Evolutionary conservation across 2,113 vertebrate species (phyloP).

Genomic region (Anthoscopus minutus): DNA sequence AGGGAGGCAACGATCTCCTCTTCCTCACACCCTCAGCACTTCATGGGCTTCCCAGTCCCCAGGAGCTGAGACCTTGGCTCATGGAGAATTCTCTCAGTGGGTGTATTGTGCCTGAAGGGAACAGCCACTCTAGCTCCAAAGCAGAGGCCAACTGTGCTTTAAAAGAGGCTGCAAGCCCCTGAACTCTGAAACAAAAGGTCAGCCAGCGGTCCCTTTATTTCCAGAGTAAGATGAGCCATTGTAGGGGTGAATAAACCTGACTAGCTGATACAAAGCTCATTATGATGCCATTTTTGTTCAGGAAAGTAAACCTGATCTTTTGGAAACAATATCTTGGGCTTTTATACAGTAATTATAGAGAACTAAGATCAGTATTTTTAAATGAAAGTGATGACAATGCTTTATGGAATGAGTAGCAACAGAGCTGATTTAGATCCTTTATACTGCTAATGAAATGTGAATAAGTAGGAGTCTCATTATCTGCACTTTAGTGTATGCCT

Average conservation of each 20-base stretch:
- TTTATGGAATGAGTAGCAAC: slow-evolving; percentile 54
- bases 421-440: slow-evolving; percentile 53
- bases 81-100: background rate
- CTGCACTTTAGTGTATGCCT: slow-evolving; percentile 44
- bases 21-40: background rate
- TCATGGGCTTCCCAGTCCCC: background rate
- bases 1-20: background rate
- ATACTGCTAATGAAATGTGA: slow-evolving; percentile 61
- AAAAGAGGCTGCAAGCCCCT: background rate
- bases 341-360: slow-evolving; percentile 54
- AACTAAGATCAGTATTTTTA: slow-evolving; percentile 37
- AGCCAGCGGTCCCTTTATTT: slow-evolving; percentile 23
- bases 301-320: slow-evolving; percentile 55
- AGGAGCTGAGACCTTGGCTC: background rate
- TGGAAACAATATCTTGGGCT: slow-evolving; percentile 53
- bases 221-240: slow-evolving; percentile 53
- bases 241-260: slow-evolving; percentile 33
- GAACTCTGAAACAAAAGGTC: slow-evolving; percentile 50
- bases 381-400: slow-evolving; percentile 53
- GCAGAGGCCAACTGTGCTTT: background rate
- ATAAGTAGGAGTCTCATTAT: slow-evolving; percentile 67
- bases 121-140: background rate
- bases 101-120: background rate
- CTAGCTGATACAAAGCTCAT: slow-evolving; percentile 13
- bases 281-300: slow-evolving; percentile 40